These are phyloP conservation scores for Eucidaris tribuloides DNA, from an alignment of 35 echinoderm and acorn worm species.

Conservation along the genomic window DNA sequence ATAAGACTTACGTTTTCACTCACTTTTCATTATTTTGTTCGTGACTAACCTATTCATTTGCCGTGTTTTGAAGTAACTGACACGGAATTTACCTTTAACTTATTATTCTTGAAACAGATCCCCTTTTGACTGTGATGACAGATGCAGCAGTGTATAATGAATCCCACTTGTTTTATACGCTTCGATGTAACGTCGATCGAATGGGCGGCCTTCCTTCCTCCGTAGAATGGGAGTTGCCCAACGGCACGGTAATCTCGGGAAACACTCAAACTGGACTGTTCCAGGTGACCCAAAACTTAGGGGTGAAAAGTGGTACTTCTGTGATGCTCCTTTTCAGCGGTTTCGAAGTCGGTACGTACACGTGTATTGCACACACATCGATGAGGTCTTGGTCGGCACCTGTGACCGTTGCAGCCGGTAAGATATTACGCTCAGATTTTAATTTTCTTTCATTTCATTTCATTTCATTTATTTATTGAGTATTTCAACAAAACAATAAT, in stretches of 20 bases:
- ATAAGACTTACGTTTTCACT: too few relatives aligned
- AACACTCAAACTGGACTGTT: background rate
- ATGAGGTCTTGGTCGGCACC: background rate
- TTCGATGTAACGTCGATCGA: background rate
- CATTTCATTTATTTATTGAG: too few relatives aligned
- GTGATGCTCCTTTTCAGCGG: background rate
- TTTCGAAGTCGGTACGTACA: background rate
- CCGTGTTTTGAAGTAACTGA: too few relatives aligned
- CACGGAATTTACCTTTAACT: too few relatives aligned
- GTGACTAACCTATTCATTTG: too few relatives aligned
- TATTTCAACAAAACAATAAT: too few relatives aligned
- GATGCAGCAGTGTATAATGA: background rate
- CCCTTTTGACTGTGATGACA: background rate
- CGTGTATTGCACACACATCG: background rate
- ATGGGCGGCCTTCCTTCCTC: background rate
- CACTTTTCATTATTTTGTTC: too few relatives aligned
- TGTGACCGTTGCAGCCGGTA: background rate
- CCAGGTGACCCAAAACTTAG: background rate
- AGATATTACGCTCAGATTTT: too few relatives aligned
- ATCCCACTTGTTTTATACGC: background rate
- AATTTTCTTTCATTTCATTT: too few relatives aligned
- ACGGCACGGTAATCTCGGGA: background rate
- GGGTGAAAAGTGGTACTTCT: background rate
- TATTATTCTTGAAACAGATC: too few relatives aligned
- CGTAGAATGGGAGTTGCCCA: conserved; percentile 12